A percentile compares a stretch with the other conserved stretches of the same genome.
phyloP scores from a whole-genome alignment of 1,140 invertebrate species.

The Mactra quadrangularis region DNA sequence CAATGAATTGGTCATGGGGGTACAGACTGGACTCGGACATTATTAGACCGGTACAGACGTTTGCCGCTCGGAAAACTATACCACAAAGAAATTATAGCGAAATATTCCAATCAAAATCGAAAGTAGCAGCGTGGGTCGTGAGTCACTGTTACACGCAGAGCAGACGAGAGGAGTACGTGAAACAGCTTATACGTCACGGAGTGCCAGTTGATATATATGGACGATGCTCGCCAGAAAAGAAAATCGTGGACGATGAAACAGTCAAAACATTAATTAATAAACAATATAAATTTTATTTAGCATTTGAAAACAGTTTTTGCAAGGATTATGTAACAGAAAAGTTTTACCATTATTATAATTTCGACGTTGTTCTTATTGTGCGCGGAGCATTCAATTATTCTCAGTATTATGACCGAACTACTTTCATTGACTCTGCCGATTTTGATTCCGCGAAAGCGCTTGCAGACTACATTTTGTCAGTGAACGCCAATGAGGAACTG shows the following conservation, averaged over 20 bases:
- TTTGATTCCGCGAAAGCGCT: constrained; percentile 12
- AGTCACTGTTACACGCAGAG: constrained; percentile 84
- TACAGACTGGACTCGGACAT: constrained; percentile 27
- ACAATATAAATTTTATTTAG: constrained; percentile 97
- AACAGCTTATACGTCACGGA: constrained; percentile 84
- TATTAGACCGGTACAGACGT: not conserved
- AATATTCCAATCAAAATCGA: constrained; percentile 32
- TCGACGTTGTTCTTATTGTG: constrained; percentile 25
- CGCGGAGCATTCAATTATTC: constrained; percentile 31
- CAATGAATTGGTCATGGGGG: constrained; percentile 31
- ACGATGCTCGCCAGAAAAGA: constrained; percentile 81
- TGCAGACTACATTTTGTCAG: not conserved
- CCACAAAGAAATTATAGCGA: not conserved
- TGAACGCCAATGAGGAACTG: not conserved
- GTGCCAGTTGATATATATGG: constrained; percentile 86
- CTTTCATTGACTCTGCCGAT: constrained; percentile 10
- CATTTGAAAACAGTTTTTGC: no score
- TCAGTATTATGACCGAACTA: not conserved
- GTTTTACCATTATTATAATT: constrained; percentile 87
- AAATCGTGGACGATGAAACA: constrained; percentile 55
- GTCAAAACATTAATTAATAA: constrained; percentile 87
- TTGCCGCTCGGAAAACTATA: not conserved
- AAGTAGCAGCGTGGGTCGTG: constrained; percentile 57
- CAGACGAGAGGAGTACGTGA: no score
- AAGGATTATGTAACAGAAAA: no score